Percentiles rank a stretch among this genome's conserved stretches.
Evolutionary conservation across 2,888 invertebrate genomes (phyloP).

Genomic region (Epicampocera succincta): DNA sequence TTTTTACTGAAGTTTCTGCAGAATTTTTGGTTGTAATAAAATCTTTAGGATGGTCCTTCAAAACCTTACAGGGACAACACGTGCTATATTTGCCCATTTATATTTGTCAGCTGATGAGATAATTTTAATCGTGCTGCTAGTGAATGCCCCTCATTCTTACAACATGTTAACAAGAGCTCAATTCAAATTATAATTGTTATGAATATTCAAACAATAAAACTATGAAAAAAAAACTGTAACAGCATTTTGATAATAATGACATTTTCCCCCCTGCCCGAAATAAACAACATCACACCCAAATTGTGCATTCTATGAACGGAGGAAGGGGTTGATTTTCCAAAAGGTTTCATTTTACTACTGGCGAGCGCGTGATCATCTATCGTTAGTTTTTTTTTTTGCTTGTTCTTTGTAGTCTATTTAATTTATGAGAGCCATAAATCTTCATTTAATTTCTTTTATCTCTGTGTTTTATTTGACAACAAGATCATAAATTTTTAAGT

Average conservation of each 20-base stretch:
- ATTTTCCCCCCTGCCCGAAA: not conserved
- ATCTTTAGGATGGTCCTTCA: no score
- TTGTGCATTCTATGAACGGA: not conserved
- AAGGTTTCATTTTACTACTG: not conserved
- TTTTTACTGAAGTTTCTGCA: no score
- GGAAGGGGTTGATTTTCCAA: constrained; percentile 18
- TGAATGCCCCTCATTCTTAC: no score
- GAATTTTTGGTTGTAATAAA: no score
- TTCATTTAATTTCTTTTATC: constrained; percentile 26
- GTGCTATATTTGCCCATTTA: no score
- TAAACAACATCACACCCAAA: not conserved
- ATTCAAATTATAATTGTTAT: no score
- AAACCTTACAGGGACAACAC: no score
- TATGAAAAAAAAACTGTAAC: no score
- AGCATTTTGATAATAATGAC: not conserved
- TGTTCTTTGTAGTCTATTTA: not conserved
- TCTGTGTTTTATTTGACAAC: not conserved
- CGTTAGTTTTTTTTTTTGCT: not conserved
- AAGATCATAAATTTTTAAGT: not conserved
- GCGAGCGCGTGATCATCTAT: constrained; percentile 31
- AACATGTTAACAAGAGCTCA: no score
- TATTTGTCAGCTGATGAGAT: no score
- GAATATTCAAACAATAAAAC: no score
- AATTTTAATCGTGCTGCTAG: no score
- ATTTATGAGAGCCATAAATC: constrained; percentile 53